These are phyloP conservation scores for Drosophila atroscutellata DNA, from an alignment of 2,888 invertebrate species.

Conservation along the genomic window DNA sequence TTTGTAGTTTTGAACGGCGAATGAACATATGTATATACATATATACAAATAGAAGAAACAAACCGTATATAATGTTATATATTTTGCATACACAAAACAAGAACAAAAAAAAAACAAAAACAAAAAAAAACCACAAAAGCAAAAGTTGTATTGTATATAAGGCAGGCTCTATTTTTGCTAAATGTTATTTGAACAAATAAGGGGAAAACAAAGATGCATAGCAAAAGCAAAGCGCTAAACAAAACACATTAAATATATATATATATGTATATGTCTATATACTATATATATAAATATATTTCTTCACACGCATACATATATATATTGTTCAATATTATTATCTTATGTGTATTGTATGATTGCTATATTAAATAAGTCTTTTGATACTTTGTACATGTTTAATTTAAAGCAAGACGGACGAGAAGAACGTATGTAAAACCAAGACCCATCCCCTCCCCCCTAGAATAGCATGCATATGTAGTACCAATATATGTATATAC, in stretches of 20 bases:
- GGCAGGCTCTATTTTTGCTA: conserved; percentile 81
- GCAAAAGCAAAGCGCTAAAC: conserved; percentile 70
- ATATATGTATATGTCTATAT: conserved; percentile 32
- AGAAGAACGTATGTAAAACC: conserved; percentile 39
- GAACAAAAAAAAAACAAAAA: conserved; percentile 31
- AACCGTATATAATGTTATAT: conserved; percentile 62
- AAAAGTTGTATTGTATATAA: conserved; percentile 77
- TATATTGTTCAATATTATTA: conserved; percentile 77
- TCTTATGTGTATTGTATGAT: conserved; percentile 76
- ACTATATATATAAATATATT: conserved; percentile 42
- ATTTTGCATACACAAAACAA: conserved; percentile 69
- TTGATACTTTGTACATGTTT: conserved; percentile 80
- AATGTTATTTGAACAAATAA: conserved; percentile 81
- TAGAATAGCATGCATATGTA: conserved; percentile 64
- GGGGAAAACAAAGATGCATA: conserved; percentile 71
- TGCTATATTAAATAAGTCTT: conserved; percentile 76
- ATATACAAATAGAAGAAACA: conserved; percentile 46
- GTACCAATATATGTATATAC: conserved; percentile 53
- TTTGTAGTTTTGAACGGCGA: conserved; percentile 60
- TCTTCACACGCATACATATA: conserved; percentile 55
- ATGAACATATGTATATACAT: conserved; percentile 53
- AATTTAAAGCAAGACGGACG: conserved; percentile 59
- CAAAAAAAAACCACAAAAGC: conserved; percentile 38
- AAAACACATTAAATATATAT: conserved; percentile 49
- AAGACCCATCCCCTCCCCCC: conserved; percentile 18